phyloP scores from a whole-genome alignment of 2,888 invertebrate species.

The Melipona beecheii region DNA sequence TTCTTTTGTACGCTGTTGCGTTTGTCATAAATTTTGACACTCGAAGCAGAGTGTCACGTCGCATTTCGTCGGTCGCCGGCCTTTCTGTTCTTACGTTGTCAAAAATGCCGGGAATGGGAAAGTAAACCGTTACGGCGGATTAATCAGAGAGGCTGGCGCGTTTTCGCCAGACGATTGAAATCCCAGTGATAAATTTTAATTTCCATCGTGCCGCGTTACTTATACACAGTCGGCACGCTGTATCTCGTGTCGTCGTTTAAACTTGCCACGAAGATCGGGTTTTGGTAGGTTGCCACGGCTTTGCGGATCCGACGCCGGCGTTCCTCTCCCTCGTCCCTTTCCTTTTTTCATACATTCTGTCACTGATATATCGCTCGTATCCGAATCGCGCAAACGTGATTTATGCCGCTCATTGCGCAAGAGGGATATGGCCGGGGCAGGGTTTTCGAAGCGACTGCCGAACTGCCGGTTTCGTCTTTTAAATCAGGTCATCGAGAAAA shows the following conservation, averaged over 20 bases:
- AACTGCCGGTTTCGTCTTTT: constrained; percentile 34
- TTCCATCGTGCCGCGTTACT: constrained; percentile 8
- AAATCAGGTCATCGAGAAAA: constrained; percentile 30
- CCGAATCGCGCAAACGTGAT: constrained; percentile 56
- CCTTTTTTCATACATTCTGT: constrained; percentile 35
- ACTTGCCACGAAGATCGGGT: constrained; percentile 35
- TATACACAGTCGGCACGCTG: constrained; percentile 4
- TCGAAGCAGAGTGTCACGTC: too few species aligned
- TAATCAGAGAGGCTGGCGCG: not conserved
- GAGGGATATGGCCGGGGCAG: constrained; percentile 45
- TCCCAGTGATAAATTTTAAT: constrained; percentile 32
- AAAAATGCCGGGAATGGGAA: too few species aligned
- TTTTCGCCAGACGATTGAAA: not conserved
- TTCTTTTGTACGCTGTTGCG: too few species aligned
- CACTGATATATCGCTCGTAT: constrained; percentile 57
- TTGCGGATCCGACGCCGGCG: constrained; percentile 27
- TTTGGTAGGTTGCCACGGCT: constrained; percentile 54
- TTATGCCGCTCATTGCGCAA: constrained; percentile 46
- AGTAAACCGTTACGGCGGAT: not conserved
- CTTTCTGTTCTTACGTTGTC: too few species aligned
- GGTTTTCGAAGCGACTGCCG: constrained; percentile 35
- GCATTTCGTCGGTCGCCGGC: too few species aligned
- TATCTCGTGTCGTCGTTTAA: constrained; percentile 27
- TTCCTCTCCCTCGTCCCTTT: not conserved
- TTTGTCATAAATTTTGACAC: too few species aligned